Percentiles rank a stretch among this genome's conserved stretches.
These are phyloP conservation scores for Clitarchus hookeri DNA, from an alignment of 2,888 invertebrate species.

Conservation along the genomic window DNA sequence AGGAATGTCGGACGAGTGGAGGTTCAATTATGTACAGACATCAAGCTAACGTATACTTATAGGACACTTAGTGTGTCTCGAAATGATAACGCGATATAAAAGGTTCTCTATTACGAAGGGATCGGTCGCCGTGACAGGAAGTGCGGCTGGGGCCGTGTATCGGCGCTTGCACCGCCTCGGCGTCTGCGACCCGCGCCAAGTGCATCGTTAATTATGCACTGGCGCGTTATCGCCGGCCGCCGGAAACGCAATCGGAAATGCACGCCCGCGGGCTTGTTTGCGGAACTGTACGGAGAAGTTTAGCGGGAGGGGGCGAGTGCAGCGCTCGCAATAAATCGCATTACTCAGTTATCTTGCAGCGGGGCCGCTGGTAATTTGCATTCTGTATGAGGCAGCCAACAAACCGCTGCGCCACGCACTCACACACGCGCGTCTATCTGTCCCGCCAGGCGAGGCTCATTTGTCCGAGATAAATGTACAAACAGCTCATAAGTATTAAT, in stretches of 20 bases:
- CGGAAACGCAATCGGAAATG: not conserved
- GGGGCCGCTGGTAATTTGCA: not conserved
- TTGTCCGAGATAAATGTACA: not conserved
- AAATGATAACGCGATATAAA: too few species aligned
- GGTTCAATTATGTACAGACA: too few species aligned
- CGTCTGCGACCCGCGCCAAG: too few species aligned
- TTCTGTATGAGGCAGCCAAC: not conserved
- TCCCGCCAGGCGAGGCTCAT: not conserved
- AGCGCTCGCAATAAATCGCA: slow-evolving; percentile 1
- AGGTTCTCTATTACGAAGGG: too few species aligned
- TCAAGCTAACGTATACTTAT: too few species aligned
- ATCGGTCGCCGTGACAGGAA: too few species aligned
- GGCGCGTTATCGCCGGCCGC: not conserved
- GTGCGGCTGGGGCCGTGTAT: too few species aligned
- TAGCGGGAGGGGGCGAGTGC: not conserved
- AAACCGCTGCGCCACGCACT: not conserved
- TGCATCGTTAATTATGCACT: not conserved
- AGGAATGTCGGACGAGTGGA: too few species aligned
- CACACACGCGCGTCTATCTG: not conserved
- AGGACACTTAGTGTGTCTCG: too few species aligned
- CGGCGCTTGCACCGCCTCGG: too few species aligned
- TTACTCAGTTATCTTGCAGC: slow-evolving; percentile 1
- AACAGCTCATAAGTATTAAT: slow-evolving; percentile 5
- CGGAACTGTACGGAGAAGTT: not conserved
- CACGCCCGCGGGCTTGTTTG: not conserved